Percentiles rank a stretch among this genome's conserved stretches.
These are phyloP conservation scores for Dynastes maya DNA, from an alignment of 2,888 invertebrate genomes.

Conservation along the genomic window DNA sequence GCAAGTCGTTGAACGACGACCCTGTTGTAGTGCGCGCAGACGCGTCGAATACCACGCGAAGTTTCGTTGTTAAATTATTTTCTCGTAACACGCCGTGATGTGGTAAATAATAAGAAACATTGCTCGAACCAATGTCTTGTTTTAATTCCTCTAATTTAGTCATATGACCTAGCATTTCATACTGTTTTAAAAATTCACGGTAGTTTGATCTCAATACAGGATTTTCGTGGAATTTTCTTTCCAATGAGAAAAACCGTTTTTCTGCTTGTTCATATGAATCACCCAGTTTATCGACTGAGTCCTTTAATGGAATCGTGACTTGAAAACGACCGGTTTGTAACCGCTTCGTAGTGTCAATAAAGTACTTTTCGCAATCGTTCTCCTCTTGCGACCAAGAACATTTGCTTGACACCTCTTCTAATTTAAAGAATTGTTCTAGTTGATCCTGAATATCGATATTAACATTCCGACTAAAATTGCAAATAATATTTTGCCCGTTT, in stretches of 20 bases:
- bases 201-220: slow-evolving; percentile 35
- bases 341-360: neutral
- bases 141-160: slow-evolving; percentile 3
- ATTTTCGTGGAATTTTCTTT: slow-evolving; percentile 52
- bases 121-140: too few relatives aligned
- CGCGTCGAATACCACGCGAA: too few relatives aligned
- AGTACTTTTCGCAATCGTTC: neutral
- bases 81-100: slow-evolving; percentile 60
- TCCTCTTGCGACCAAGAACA: neutral
- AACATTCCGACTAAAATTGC: neutral
- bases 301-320: neutral
- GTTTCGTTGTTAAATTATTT: slow-evolving; percentile 51
- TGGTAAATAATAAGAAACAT: slow-evolving; percentile 56
- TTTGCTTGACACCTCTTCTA: neutral
- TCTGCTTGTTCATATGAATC: neutral
- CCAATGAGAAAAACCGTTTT: slow-evolving; percentile 12
- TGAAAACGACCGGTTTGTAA: neutral
- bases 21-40: slow-evolving; percentile 57
- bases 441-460: neutral
- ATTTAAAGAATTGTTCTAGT: neutral
- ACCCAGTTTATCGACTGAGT: neutral
- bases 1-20: slow-evolving; percentile 59
- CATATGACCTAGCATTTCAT: slow-evolving; percentile 47
- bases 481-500: neutral
- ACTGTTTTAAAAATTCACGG: slow-evolving; percentile 48